Base-by-base conservation (phyloP, 2,888 invertebrate genomes). In the Drosophila lutescens region DNA sequence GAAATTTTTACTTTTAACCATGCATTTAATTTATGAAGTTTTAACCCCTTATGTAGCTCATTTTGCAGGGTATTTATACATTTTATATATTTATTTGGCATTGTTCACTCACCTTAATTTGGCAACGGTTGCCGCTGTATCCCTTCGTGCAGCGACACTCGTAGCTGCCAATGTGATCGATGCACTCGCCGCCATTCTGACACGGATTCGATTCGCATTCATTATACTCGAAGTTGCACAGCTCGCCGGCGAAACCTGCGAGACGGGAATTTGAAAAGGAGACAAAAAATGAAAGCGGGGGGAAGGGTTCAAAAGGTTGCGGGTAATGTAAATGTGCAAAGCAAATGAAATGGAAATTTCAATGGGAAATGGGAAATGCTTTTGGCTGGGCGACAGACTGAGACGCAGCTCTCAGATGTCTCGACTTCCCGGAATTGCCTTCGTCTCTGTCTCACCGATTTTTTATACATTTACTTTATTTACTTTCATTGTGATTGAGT, bases 151-250 rank as follows among this genome's bases (percentile, higher is more conserved):
- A 96, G 51, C 94, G 93, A 90, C 96, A 96, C 71, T 93, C 93
- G 91, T 94, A 96, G 70, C 94, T 94, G 49, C 94, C 95, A 80
- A 96, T 94, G 89, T 94, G 94, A 93, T 96, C 95, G 66, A 94
- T 95, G 92, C 96, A 96, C 46, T 95, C 95, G 76, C 96, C 96
- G 47, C 95, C 95, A 91, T 96, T 95, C 63, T 93, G 93, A 90
- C 96, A 96, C 46, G 96, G 96, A 67, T 95, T 95, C 75, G 95
- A 95, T 90, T 95, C 95, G 90, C 96, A 96, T 91, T 96, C 95
- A 91, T 96, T 95, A 92, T 95, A 95, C 89, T 95, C 95, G 89
- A 95, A 93, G 90, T 96, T 95, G 89, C 96, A 96, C 77, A 94
- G 94, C 72, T 94, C 94, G 17, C 96, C 96, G 4, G 95, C 95